Evolutionary conservation across 2,888 invertebrate species (phyloP).

Genomic region (Scotopteryx bipunctaria): DNA sequence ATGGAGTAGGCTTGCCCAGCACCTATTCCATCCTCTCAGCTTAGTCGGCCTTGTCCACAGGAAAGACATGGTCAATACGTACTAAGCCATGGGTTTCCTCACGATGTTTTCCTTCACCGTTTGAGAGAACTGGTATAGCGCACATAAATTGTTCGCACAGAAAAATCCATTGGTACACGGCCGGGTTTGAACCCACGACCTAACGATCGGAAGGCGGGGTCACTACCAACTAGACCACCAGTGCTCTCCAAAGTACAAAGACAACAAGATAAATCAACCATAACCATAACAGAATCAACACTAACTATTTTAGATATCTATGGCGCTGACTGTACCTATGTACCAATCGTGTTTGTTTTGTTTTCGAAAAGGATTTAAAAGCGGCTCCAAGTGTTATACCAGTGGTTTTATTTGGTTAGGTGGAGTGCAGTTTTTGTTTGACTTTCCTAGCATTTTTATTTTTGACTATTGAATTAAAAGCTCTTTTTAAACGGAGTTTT

Average conservation of each 20-base stretch:
- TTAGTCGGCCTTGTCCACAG: no score
- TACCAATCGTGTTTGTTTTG: slow-evolving; percentile 17
- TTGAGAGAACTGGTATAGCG: no score
- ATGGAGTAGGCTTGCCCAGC: no score
- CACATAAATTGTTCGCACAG: no score
- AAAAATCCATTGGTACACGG: no score
- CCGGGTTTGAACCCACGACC: no score
- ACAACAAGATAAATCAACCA: neutral
- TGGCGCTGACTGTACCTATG: slow-evolving; percentile 4
- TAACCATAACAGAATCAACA: neutral
- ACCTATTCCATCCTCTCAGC: no score
- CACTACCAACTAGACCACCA: no score
- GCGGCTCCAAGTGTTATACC: slow-evolving; percentile 7
- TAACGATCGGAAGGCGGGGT: no score
- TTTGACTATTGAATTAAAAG: neutral
- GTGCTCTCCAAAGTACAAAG: neutral
- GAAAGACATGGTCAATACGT: no score
- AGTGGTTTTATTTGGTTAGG: slow-evolving; percentile 13
- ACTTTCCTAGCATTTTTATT: neutral
- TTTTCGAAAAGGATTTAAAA: slow-evolving; percentile 20
- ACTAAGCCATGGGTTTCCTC: no score
- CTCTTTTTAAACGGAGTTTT: neutral
- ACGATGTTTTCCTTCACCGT: no score
- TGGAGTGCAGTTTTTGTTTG: slow-evolving; percentile 1
- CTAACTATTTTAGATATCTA: neutral